Percentiles rank a stretch among this genome's conserved stretches.
phyloP scores from a whole-genome alignment of 92 coral and sea anemone genomes.

The Siderastrea radians region DNA sequence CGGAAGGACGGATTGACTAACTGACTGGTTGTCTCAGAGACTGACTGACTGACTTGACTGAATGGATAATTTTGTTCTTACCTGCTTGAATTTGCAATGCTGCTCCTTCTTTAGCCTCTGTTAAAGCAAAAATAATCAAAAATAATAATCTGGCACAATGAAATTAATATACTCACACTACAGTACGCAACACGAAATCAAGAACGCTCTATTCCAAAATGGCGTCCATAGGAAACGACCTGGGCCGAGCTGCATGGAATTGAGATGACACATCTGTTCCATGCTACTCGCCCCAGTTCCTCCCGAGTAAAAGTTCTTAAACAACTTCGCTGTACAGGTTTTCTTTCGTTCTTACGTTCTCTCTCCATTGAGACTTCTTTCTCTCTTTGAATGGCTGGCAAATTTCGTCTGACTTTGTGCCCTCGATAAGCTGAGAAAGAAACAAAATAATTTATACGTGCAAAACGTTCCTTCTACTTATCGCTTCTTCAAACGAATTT shows the following conservation, averaged over 20 bases:
- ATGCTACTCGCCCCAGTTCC: neutral
- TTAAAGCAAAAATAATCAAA: constrained; percentile 4
- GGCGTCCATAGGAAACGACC: neutral
- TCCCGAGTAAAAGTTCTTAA: neutral
- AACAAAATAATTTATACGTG: neutral
- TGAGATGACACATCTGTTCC: neutral
- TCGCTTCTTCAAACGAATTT: neutral
- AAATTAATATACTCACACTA: neutral
- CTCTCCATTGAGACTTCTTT: constrained; percentile 1
- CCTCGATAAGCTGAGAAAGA: constrained; percentile 79
- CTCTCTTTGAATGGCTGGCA: constrained; percentile 14
- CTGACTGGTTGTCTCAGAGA: neutral
- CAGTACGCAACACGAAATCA: too few species aligned
- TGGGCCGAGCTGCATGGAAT: neutral
- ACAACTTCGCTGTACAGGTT: neutral
- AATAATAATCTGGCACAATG: neutral
- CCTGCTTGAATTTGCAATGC: constrained; percentile 60
- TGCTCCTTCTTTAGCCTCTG: constrained; percentile 37
- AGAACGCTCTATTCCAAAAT: neutral
- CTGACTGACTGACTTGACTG: neutral
- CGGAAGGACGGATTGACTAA: neutral
- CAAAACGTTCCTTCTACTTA: neutral
- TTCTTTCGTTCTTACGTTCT: constrained; percentile 9
- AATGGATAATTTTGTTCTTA: neutral
- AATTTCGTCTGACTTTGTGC: constrained; percentile 53